Base-by-base conservation (phyloP, 1,140 invertebrate genomes). In the Calliopsis andreniformis region DNA sequence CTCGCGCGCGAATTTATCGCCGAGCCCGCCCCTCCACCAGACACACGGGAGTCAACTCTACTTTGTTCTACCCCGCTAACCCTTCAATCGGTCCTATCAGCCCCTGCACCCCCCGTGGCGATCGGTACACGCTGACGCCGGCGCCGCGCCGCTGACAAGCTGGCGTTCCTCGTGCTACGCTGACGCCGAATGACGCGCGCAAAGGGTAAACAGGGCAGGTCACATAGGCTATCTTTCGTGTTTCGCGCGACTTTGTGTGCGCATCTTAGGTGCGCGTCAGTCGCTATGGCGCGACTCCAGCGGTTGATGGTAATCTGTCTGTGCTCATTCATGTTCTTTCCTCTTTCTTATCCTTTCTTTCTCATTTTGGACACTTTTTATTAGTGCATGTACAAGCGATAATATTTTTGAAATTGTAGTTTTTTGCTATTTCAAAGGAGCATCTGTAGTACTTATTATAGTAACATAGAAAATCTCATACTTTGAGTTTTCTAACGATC, bases 151-250 rank as follows among this genome's bases (percentile, higher is more conserved):
- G n/a, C n/a, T n/a, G n/a, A n/a, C n/a, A n/a, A n/a, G n/a, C 30
- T 39, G 56, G 25, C 69, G 67, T 43, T 20, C 45, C 30, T 39
- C 32, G 69, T 49, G 39, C 35, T 3, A n/a, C 28, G 30, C 42
- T 25, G 42, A 61, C 42, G 4, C 64, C 47, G 39, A 23, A 28
- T 51, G 64, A 42, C 47, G 64, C 64, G 53, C 35, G 35, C 14
- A 12, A 20, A 39, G 20, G 49, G 51, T 1, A 3, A 18, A 30
- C 72, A 53, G 68, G 63, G 78, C 78, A 82, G 87, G 86, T 90
- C 89, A 87, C 85, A 85, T 88, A 85, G 86, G 83, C 89, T 87
- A 87, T 89, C 87, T 86, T 58, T 82, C 67, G 59, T 80, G 78
- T 83, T 87, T 76, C 83, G 83, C 81, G 79, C 71, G 68, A 79